Percentiles rank a stretch among this genome's conserved stretches.
phyloP scores from a whole-genome alignment of 1,140 invertebrate species.

The Drosophila ercepeae region DNA sequence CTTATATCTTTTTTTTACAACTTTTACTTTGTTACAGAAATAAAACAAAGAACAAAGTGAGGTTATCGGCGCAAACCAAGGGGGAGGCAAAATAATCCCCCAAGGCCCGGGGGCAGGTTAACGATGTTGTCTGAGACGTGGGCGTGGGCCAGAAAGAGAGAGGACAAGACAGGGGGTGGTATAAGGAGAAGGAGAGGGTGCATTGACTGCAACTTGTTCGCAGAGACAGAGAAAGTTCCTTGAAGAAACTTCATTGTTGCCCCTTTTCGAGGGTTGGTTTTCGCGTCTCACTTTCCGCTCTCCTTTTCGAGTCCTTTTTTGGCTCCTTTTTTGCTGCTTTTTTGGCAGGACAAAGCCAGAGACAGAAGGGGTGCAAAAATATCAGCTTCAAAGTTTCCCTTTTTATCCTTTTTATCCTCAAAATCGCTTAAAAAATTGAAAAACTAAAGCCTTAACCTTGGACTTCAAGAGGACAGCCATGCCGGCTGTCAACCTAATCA shows the following conservation, averaged over 20 bases:
- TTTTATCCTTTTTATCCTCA: background rate
- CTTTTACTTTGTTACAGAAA: constrained; percentile 74
- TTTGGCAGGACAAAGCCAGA: constrained; percentile 25
- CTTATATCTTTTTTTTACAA: constrained; percentile 55
- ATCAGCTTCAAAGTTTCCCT: constrained; percentile 10
- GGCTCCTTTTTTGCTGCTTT: background rate
- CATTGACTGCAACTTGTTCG: constrained; percentile 64
- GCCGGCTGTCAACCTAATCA: constrained; percentile 40
- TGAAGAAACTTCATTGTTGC: constrained; percentile 64
- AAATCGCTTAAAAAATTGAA: constrained; percentile 11
- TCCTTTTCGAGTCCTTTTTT: constrained; percentile 3
- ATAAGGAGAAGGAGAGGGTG: constrained; percentile 37
- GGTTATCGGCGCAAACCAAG: constrained; percentile 1
- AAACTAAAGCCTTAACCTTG: constrained; percentile 68
- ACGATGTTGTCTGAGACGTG: constrained; percentile 56
- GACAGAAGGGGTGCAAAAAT: constrained; percentile 21
- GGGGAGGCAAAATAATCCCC: constrained; percentile 42
- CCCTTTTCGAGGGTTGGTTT: constrained; percentile 51
- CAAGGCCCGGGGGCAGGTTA: constrained; percentile 57
- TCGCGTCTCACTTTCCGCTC: constrained; percentile 14
- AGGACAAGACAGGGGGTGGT: background rate
- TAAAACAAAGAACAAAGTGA: constrained; percentile 61
- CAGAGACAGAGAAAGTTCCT: constrained; percentile 64
- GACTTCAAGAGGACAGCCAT: constrained; percentile 50
- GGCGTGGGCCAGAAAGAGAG: constrained; percentile 17